Evolutionary conservation across 2,797 vertebrate genomes (phyloP).

Genomic region (Sparidentex hasta): DNA sequence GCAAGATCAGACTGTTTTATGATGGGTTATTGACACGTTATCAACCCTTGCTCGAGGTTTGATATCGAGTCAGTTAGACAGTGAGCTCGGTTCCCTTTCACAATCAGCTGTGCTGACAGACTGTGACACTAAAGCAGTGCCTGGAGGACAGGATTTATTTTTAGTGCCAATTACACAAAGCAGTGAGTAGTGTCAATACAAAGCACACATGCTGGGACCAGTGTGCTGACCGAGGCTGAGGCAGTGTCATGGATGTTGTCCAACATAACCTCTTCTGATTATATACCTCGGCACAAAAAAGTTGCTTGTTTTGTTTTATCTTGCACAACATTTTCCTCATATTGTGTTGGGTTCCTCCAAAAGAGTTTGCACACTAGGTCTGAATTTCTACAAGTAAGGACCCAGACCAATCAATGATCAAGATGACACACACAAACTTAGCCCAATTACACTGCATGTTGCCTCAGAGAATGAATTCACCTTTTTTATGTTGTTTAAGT

Average conservation of each 20-base stretch:
- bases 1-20: slow-evolving; percentile 32
- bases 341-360: not conserved
- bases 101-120: slow-evolving; percentile 50
- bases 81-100: slow-evolving; percentile 43
- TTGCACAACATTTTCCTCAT: not conserved
- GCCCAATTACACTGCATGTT: too few species aligned
- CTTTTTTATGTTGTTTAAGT: slow-evolving; percentile 4
- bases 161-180: slow-evolving; percentile 61
- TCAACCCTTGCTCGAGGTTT: slow-evolving; percentile 20
- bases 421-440: not conserved
- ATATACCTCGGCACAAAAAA: slow-evolving; percentile 25
- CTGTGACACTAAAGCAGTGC: slow-evolving; percentile 35
- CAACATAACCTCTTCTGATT: slow-evolving; percentile 10
- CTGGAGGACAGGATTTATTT: slow-evolving; percentile 62
- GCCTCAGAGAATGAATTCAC: too few species aligned
- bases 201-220: slow-evolving; percentile 44
- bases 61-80: slow-evolving; percentile 33
- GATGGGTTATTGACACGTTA: slow-evolving; percentile 48
- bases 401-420: not conserved
- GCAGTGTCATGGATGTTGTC: slow-evolving; percentile 28
- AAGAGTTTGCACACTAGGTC: not conserved
- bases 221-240: slow-evolving; percentile 27
- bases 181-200: slow-evolving; percentile 53
- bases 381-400: not conserved
- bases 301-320: slow-evolving; percentile 19